Evolutionary conservation across 2,797 vertebrate genomes (phyloP), one percentile per base, ranked within the genome.

Genomic region (Squalus acanthias): DNA sequence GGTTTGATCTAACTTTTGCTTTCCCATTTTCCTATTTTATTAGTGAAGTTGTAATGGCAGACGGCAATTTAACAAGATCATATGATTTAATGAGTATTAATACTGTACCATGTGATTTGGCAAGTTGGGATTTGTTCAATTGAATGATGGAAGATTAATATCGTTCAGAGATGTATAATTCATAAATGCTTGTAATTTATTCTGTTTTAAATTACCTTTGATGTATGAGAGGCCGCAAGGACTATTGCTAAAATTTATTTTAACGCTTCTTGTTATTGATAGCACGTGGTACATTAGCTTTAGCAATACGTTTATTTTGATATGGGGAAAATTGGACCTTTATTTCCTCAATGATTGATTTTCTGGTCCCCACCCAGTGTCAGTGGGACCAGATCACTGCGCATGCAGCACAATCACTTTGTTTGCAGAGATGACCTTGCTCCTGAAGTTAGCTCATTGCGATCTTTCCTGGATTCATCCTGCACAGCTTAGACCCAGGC

Each of bases 41-140:
- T 91, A 6, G 15, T 63, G 88, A 33, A 33, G 33, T 91, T 91
- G 15, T 82, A 46, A 46, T 82, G 79, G 39, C 39, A 82, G 79
- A 46, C 79, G 46, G 57, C 60, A 91, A 65, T 82, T 82, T 82
- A 82, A 82, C 74, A 82, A 46, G 88, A 91, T n/a, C 57, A 91
- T 91, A n/a, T 13, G 53, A 6, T 63, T 63, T 91, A 91, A 91
- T 91, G 29, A 91, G 53, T 29, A 88, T 57, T 57, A 29, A 26
- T 53, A 10, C 50, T 53, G 29, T 3, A 13, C 57, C 26, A 13
- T 63, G 29, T 15, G 26, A 60, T 91, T 60, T 60, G 88, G 53
- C 12, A 63, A 60, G 12, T 33, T 63, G 26, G 3, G 8, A 60
- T 63, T 91, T 33, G 10, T 57, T 60, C 24, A 24, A 88, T 20